Conservation (phyloP, 2,797 vertebrate genomes). For the Gallinago solitaria region DNA sequence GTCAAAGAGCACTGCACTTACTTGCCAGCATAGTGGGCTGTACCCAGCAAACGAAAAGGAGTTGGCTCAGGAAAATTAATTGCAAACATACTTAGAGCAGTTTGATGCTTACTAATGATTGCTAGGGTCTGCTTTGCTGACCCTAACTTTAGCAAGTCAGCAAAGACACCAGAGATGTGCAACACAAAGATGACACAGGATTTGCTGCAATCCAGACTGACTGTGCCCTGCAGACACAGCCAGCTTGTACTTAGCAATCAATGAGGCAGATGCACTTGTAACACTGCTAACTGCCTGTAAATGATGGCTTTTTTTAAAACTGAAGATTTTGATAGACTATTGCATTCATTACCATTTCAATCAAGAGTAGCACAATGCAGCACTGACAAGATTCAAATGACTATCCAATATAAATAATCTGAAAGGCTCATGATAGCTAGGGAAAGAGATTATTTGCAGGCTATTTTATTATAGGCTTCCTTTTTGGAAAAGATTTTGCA, state of each 20-base stretch:
- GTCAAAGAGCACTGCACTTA: not conserved
- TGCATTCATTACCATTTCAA: conserved; percentile 63
- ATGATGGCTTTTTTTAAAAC: not conserved
- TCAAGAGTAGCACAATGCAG: conserved; percentile 43
- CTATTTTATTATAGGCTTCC: conserved; percentile 3
- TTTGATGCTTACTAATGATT: not conserved
- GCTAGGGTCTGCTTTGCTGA: not conserved
- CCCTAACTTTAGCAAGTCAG: not conserved
- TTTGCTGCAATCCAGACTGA: not conserved
- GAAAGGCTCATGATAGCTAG: not conserved
- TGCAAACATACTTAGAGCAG: not conserved
- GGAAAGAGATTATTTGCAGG: conserved; percentile 8
- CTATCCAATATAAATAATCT: conserved; percentile 7
- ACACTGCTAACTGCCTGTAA: conserved; percentile 29
- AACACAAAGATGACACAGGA: not conserved
- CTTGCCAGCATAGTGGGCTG: not conserved
- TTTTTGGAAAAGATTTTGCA: conserved; percentile 25
- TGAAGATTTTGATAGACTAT: not conserved
- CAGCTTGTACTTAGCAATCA: not conserved
- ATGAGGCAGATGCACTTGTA: conserved; percentile 23
- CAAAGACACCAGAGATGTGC: not conserved
- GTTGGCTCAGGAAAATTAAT: not conserved
- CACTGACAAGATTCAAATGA: conserved; percentile 34
- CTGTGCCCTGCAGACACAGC: not conserved
- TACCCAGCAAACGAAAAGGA: not conserved